These are phyloP conservation scores for Papilio machaon DNA, from an alignment of 1,140 invertebrate species.

Conservation along the genomic window DNA sequence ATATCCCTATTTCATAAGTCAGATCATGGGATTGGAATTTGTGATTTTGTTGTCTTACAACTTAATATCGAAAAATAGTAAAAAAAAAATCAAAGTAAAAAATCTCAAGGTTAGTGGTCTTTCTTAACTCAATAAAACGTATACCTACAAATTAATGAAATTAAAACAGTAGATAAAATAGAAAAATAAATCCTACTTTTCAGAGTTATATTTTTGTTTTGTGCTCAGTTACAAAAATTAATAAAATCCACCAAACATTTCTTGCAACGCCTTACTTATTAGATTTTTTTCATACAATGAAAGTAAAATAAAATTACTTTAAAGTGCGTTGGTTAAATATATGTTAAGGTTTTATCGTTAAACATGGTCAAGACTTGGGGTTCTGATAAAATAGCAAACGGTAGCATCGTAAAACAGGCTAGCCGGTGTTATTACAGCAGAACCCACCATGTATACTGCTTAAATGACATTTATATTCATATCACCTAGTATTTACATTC, in stretches of 20 bases:
- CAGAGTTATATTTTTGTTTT: too few relatives aligned
- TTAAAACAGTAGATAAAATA: too few relatives aligned
- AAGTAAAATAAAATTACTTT: not conserved
- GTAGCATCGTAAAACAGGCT: conserved; percentile 43
- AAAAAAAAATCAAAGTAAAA: not conserved
- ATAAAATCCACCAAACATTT: too few relatives aligned
- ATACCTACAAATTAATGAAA: too few relatives aligned
- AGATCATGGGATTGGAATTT: conserved; percentile 35
- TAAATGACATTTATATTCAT: conserved; percentile 61
- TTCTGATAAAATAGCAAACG: conserved; percentile 28
- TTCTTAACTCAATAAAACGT: too few relatives aligned
- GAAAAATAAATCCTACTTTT: too few relatives aligned
- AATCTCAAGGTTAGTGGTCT: not conserved
- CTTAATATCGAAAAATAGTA: not conserved
- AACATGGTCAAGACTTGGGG: conserved; percentile 22
- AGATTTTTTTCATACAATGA: not conserved
- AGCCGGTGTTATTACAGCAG: conserved; percentile 40
- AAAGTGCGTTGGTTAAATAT: conserved; percentile 4
- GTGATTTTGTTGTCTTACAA: conserved; percentile 40
- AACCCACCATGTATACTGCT: conserved; percentile 45
- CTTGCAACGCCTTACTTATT: too few relatives aligned
- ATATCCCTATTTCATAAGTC: conserved; percentile 46
- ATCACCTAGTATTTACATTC: conserved; percentile 62
- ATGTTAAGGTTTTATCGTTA: not conserved
- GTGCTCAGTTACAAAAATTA: too few relatives aligned